Evolutionary conservation across 2,888 invertebrate genomes (phyloP).

Genomic region (Trilocha varians): DNA sequence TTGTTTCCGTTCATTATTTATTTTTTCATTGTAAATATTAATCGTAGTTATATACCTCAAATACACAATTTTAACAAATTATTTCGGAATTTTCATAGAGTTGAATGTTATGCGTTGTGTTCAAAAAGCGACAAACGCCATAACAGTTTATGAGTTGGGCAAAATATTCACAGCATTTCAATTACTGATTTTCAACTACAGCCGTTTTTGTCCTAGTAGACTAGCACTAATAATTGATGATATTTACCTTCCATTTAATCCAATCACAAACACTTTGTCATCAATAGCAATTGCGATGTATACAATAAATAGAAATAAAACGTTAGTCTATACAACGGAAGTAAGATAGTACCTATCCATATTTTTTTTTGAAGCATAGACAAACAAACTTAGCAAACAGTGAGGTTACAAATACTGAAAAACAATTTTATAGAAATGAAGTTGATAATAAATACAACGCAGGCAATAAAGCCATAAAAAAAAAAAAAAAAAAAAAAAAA

Average conservation of each 20-base stretch:
- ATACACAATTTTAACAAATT: not conserved
- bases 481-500: too few species aligned
- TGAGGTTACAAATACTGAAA: too few species aligned
- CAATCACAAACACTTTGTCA: not conserved
- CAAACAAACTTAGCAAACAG: too few species aligned
- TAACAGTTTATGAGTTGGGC: constrained; percentile 41
- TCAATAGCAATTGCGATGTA: not conserved
- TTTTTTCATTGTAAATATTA: not conserved
- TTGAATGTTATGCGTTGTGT: constrained; percentile 56
- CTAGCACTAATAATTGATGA: constrained; percentile 2
- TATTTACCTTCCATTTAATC: constrained; percentile 23
- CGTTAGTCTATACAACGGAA: constrained; percentile 27
- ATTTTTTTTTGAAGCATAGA: not conserved
- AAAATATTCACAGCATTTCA: constrained; percentile 3
- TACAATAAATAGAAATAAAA: constrained; percentile 20
- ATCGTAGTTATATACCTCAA: not conserved
- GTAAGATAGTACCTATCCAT: constrained; percentile 7
- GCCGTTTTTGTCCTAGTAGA: not conserved
- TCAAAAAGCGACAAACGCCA: constrained; percentile 59
- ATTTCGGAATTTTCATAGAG: not conserved
- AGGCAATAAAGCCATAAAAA: too few species aligned
- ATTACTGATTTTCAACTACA: not conserved
- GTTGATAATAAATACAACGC: too few species aligned
- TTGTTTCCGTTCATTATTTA: not conserved
- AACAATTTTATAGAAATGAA: too few species aligned